phyloP scores from a whole-genome alignment of 2,888 invertebrate genomes.

The Hydrotaea diabolus region DNA sequence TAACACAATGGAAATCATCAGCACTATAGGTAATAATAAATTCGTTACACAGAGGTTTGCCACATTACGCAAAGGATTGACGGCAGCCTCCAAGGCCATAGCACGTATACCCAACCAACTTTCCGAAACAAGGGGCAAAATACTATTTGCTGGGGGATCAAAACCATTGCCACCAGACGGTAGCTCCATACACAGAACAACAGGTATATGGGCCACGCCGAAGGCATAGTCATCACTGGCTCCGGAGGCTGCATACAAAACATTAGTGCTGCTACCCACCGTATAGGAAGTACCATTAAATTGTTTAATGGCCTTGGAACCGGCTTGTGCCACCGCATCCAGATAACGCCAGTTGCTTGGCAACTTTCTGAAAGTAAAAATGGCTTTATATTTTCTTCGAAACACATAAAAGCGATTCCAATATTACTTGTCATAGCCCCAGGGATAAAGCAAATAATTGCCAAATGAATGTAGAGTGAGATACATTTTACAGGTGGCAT shows the following conservation, averaged over 20 bases:
- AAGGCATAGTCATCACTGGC: constrained; percentile 86
- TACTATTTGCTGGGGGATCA: constrained; percentile 82
- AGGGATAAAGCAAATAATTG: constrained; percentile 85
- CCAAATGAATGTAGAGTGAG: constrained; percentile 89
- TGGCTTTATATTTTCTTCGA: no score
- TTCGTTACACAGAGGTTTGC: background rate
- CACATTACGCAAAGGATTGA: constrained; percentile 35
- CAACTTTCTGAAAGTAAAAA: constrained; percentile 75
- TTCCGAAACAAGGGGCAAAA: constrained; percentile 83
- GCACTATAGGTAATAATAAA: background rate
- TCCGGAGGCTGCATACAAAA: constrained; percentile 82
- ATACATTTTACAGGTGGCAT: constrained; percentile 82
- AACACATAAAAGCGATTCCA: background rate
- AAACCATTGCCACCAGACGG: constrained; percentile 84
- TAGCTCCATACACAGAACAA: constrained; percentile 85
- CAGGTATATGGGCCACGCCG: constrained; percentile 82
- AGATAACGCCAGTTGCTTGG: constrained; percentile 81
- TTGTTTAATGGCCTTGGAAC: constrained; percentile 77
- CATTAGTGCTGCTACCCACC: constrained; percentile 81
- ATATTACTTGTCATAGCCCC: constrained; percentile 84
- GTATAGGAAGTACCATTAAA: constrained; percentile 77
- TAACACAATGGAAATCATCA: no score
- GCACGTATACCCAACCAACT: constrained; percentile 82
- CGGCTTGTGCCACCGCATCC: constrained; percentile 77
- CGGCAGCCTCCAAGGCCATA: constrained; percentile 74